Percentiles rank a stretch among this genome's conserved stretches.
Evolutionary conservation across 2,797 vertebrate species (phyloP).

Genomic region (Jordanella pulchra): DNA sequence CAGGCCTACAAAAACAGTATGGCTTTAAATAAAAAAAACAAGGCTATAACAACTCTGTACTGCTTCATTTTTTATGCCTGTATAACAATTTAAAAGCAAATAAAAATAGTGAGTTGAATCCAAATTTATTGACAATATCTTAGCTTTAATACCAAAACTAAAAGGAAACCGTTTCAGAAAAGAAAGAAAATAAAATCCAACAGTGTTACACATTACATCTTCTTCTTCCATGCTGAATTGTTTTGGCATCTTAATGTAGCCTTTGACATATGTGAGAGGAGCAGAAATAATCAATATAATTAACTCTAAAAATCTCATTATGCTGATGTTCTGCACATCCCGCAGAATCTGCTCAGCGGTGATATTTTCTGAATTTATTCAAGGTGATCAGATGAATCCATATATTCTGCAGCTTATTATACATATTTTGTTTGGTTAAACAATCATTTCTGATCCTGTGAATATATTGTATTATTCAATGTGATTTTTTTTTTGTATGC

Average conservation of each 20-base stretch:
- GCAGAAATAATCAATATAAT: conserved; percentile 63
- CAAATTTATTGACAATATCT: background rate
- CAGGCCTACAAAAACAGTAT: background rate
- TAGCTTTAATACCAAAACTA: background rate
- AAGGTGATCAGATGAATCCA: background rate
- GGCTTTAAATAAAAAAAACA: background rate
- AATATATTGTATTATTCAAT: background rate
- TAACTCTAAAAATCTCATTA: conserved; percentile 60
- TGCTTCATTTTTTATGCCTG: background rate
- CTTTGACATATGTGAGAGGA: conserved; percentile 47
- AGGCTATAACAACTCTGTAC: background rate
- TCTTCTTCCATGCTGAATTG: conserved; percentile 49
- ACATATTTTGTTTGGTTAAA: background rate
- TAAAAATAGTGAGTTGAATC: too few relatives aligned
- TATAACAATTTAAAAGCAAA: background rate
- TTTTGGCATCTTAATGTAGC: conserved; percentile 47
- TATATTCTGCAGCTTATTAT: background rate
- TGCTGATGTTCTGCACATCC: conserved; percentile 36
- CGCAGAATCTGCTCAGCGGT: conserved; percentile 16
- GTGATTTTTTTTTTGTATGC: background rate
- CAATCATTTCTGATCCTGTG: background rate
- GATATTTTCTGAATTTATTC: background rate
- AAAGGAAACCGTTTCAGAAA: background rate
- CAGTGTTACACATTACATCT: conserved; percentile 29
- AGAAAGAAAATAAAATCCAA: conserved; percentile 10